Evolutionary conservation across 2,888 invertebrate species (phyloP).

Genomic region (Rotaria sp.): DNA sequence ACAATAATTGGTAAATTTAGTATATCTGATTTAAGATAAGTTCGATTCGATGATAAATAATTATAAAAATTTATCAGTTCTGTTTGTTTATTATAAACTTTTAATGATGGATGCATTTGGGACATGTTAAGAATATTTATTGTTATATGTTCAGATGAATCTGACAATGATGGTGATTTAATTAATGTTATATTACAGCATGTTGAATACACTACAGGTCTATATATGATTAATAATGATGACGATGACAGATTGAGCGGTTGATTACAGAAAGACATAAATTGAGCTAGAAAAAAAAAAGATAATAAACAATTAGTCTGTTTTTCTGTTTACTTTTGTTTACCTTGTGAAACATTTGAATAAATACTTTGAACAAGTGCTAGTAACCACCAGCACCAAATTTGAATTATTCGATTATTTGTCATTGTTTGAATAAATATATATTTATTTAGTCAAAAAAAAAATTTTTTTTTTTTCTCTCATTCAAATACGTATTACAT

Average conservation of each 20-base stretch:
- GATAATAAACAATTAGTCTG: not conserved
- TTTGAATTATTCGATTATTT: not conserved
- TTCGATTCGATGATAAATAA: not conserved
- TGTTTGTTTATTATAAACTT: not conserved
- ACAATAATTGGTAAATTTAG: not conserved
- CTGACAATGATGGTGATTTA: not conserved
- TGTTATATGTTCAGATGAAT: not conserved
- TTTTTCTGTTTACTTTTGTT: not conserved
- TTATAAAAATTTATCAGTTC: not conserved
- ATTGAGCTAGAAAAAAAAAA: not conserved
- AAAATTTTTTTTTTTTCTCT: not conserved
- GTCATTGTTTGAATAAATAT: not conserved
- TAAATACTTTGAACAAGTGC: not conserved
- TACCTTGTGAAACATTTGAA: not conserved
- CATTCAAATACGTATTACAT: not conserved
- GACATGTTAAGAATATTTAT: not conserved
- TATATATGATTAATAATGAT: not conserved
- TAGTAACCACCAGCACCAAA: not conserved
- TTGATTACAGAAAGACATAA: not conserved
- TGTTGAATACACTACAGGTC: not conserved
- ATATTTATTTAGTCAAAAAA: not conserved
- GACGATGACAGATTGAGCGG: not conserved
- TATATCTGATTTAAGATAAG: not conserved
- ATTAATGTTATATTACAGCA: not conserved
- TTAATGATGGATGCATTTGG: not conserved